Evolutionary conservation across 2,797 vertebrate genomes (phyloP).

Genomic region (Muscicapa striata): DNA sequence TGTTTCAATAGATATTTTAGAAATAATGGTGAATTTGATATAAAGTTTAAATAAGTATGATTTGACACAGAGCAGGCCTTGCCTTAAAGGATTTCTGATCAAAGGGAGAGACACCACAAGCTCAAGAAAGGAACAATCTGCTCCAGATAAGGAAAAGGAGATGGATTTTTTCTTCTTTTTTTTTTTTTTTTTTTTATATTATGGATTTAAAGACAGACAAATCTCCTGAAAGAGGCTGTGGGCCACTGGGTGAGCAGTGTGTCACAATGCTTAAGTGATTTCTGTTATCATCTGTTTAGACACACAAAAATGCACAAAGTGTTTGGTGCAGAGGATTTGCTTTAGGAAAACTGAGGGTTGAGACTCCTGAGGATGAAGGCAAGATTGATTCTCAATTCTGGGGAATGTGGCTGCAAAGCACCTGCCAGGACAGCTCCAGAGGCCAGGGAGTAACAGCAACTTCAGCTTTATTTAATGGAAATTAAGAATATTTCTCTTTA

Average conservation of each 20-base stretch:
- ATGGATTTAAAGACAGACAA: slow-evolving; percentile 30
- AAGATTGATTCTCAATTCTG: too few relatives aligned
- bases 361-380: background rate
- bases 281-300: background rate
- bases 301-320: background rate
- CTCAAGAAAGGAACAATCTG: slow-evolving; percentile 27
- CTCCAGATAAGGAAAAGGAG: slow-evolving; percentile 14
- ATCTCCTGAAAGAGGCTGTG: background rate
- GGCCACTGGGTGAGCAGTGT: background rate
- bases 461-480: background rate
- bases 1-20: background rate
- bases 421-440: background rate
- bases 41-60: background rate
- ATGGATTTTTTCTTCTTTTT: background rate
- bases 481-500: background rate
- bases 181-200: background rate
- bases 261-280: slow-evolving; percentile 6
- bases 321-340: background rate
- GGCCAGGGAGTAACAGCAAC: background rate
- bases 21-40: background rate
- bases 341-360: background rate
- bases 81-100: background rate
- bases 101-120: background rate
- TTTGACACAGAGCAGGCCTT: background rate
- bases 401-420: background rate